Evolutionary conservation across 2,888 invertebrate genomes (phyloP), one percentile per base, ranked within the genome.

Genomic region (Apotomis betuletana): DNA sequence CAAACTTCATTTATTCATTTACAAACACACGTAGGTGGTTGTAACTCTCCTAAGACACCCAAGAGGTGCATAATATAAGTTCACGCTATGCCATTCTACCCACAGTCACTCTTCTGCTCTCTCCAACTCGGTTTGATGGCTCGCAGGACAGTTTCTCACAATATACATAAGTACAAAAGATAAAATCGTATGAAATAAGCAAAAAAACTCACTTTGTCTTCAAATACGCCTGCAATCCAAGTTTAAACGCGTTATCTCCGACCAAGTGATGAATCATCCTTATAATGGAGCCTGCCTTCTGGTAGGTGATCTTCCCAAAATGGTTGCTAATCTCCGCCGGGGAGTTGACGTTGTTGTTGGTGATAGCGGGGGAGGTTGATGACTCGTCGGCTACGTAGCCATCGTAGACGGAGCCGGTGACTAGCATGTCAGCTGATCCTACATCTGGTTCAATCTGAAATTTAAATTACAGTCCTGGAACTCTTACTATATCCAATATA

Each of bases 241-340:
- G 74, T 77, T 80, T 81, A 67, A 87, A 85, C 54, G 87, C 89
- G 4, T 83, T 83, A 65, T 92, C 88, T 4, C 90, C 90, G 12
- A 93, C 76, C n/a, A 91, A 80, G 77, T 93, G 89, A 74, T 92
- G 92, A 59, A 93, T 88, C 93, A 93, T 93, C 60, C 92, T 84
- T 41, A 93, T 92, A 0, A 93, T 87, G 0, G 92, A 85, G 4
- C 92, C 94, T 1, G 95, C 96, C 86, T 97, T 96, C 77, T 94
- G 94, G 77, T 96, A 96, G 0, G 95, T 94, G 59, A 96, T 94
- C 0, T 89, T 90, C 70, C 95, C 95, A 78, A 97, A 97, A 86
- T 95, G 95, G 0, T 85, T 91, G 44, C 90, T 90, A 27, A 96
- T 94, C 84, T 96, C 95, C 0, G 87, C 84, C 4, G 96, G 95